phyloP scores from a whole-genome alignment of 2,888 invertebrate genomes.

The Eretmocerus hayati region DNA sequence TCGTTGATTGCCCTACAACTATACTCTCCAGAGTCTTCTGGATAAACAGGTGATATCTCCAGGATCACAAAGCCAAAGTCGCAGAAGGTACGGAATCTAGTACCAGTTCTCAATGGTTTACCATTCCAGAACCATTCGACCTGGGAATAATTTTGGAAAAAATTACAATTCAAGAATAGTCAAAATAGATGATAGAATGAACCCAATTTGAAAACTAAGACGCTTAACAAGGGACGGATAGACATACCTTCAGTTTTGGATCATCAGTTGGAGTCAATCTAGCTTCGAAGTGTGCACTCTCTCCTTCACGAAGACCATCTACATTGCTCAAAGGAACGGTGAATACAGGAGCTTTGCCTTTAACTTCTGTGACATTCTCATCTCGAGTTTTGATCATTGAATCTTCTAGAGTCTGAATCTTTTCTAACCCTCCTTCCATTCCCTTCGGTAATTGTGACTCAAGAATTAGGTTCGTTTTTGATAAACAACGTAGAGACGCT shows the following conservation, averaged over 20 bases:
- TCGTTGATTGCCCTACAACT: slow-evolving; percentile 83
- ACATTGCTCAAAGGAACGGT: slow-evolving; percentile 83
- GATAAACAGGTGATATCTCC: slow-evolving; percentile 94
- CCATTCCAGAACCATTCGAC: slow-evolving; percentile 96
- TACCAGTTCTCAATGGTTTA: slow-evolving; percentile 79
- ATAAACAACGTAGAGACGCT: slow-evolving; percentile 77
- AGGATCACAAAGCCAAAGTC: slow-evolving; percentile 97
- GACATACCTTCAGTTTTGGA: slow-evolving; percentile 67
- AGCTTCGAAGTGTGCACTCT: slow-evolving; percentile 87
- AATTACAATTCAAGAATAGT: neutral
- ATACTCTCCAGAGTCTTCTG: slow-evolving; percentile 91
- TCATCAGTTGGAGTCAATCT: slow-evolving; percentile 84
- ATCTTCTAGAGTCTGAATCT: slow-evolving; percentile 69
- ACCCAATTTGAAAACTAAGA: neutral
- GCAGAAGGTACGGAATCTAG: slow-evolving; percentile 91
- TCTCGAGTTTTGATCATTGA: slow-evolving; percentile 73
- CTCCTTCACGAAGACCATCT: slow-evolving; percentile 81
- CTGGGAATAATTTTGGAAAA: slow-evolving; percentile 39
- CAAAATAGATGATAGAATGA: neutral
- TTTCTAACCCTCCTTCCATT: slow-evolving; percentile 92
- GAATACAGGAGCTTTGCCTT: slow-evolving; percentile 82
- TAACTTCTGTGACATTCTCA: slow-evolving; percentile 65
- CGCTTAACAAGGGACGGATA: neutral
- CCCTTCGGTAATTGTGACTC: slow-evolving; percentile 84
- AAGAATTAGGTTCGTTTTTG: slow-evolving; percentile 67